Base-by-base conservation (phyloP, 2,113 vertebrate species). In the Lonchura striata region DNA sequence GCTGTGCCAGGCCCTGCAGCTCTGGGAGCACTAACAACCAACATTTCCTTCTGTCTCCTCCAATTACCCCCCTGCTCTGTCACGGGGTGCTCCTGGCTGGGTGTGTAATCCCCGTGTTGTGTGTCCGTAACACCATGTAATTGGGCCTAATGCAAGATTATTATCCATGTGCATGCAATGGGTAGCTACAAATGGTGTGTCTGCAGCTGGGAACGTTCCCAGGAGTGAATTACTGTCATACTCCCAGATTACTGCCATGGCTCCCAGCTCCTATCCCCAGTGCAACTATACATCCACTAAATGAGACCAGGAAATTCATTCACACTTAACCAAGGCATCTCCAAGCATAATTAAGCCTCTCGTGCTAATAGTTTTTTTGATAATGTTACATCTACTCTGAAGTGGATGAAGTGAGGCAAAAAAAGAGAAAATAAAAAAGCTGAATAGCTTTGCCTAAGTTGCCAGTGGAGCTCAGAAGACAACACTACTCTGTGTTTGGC, bases 111-210 rank as follows among this genome's bases (percentile, higher is more conserved):
- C 84, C 46, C 11, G 39, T 95, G 96, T 94, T 95, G 96, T 97
- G 97, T 97, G 97, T 94, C 98, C 97, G 88, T 89, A 97, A 97
- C 94, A 97, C 97, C 96, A 95, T 97, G 97, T 98, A 98, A 98
- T 98, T 98, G 96, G 96, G 95, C 96, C 96, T 98, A 97, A 98
- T 97, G 96, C 90, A 97, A 95, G 87, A 95, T 95, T 91, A 97
- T 97, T 96, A 98, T 98, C 97, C 95, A 46, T 54, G 86, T 87
- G 88, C 95, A 94, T 92, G 96, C 91, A 95, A 86, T 30, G 87
- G 74, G 85, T 87, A 96, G 97, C 96, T 97, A 87, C 84, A 96
- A 96, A 95, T 93, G 96, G 95, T 84, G 86, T 88, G 92, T 95
- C 90, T 93, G 93, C 81, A 91, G 49, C 78, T 74, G 44, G 27